phyloP scores from a whole-genome alignment of 2,113 vertebrate species.

The Drymodes brunneopygia region DNA sequence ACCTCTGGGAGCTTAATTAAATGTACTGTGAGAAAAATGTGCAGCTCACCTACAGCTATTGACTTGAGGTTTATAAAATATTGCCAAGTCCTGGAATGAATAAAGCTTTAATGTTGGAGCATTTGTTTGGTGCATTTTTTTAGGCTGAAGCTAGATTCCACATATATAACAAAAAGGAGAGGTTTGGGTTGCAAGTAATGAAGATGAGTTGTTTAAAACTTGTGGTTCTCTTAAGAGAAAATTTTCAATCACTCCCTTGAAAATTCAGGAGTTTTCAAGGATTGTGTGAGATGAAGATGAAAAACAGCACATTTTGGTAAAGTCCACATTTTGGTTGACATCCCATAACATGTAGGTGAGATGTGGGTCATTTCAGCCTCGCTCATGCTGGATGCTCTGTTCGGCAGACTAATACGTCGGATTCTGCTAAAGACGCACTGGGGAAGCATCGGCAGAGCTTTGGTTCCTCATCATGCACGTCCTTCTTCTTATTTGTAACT shows the following conservation, averaged over 20 bases:
- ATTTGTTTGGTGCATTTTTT: neutral
- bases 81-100: neutral
- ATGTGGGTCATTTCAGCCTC: neutral
- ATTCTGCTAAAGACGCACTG: rapidly evolving
- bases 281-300: neutral
- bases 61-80: neutral
- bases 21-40: neutral
- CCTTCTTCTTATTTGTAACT: neutral
- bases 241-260: neutral
- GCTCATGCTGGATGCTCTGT: neutral
- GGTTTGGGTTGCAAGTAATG: neutral
- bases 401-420: rapidly evolving
- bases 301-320: neutral
- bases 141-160: neutral
- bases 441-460: neutral
- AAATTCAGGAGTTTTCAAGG: neutral
- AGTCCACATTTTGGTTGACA: neutral
- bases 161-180: neutral
- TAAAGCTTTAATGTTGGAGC: neutral
- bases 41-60: neutral
- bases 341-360: rapidly evolving
- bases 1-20: neutral
- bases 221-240: neutral
- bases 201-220: neutral
- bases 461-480: rapidly evolving